phyloP scores from a whole-genome alignment of 2,113 vertebrate species.

The Podarcis raffonei region DNA sequence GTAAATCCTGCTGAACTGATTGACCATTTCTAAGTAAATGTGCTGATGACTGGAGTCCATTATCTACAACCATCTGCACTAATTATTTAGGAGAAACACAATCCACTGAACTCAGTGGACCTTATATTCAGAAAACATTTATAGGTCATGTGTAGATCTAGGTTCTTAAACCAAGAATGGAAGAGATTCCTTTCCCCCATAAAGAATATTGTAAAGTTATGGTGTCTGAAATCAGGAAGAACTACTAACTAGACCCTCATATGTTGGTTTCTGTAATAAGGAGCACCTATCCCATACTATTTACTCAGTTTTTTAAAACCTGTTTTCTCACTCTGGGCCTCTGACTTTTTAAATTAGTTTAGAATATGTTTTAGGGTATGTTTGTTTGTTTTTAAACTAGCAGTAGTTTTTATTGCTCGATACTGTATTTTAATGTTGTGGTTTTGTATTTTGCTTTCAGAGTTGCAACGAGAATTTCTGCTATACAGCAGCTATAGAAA shows the following conservation, averaged over 20 bases:
- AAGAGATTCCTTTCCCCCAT: not conserved
- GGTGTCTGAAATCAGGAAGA: not conserved
- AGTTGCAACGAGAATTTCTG: not conserved
- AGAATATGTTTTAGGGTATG: not conserved
- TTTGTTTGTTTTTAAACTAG: not conserved
- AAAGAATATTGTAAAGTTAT: not conserved
- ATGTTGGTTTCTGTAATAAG: not conserved
- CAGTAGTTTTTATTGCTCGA: not conserved
- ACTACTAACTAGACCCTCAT: not conserved
- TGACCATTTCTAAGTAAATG: not conserved
- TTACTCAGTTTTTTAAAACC: too few relatives aligned
- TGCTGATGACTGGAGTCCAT: not conserved
- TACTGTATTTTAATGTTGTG: not conserved
- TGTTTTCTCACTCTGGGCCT: not conserved
- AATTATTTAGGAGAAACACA: not conserved
- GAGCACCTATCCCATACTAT: not conserved
- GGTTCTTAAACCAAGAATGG: not conserved
- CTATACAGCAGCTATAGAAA: not conserved
- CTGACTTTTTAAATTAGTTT: not conserved
- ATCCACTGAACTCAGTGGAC: not conserved
- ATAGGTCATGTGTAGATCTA: not conserved
- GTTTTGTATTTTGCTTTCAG: not conserved
- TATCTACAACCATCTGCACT: not conserved
- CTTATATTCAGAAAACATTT: too few relatives aligned
- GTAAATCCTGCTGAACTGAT: not conserved